These are phyloP conservation scores for Tachypleus tridentatus DNA, from an alignment of 1,140 invertebrate species.

Conservation along the genomic window DNA sequence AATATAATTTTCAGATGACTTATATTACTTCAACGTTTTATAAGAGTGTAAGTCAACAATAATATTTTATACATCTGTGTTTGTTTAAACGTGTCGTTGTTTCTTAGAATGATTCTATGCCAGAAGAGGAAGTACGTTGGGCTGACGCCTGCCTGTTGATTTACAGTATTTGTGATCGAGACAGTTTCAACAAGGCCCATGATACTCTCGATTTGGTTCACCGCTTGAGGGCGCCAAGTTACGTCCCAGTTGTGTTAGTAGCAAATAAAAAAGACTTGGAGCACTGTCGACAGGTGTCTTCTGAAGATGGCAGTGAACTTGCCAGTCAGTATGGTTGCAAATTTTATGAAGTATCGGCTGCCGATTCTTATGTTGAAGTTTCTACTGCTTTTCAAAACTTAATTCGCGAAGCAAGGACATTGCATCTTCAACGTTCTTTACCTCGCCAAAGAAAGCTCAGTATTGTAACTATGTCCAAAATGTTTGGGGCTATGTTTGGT, in stretches of 20 bases:
- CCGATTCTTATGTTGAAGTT: slow-evolving; percentile 10
- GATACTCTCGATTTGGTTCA: slow-evolving; percentile 1
- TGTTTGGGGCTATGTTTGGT: slow-evolving; percentile 8
- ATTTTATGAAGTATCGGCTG: slow-evolving; percentile 31
- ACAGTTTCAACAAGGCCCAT: slow-evolving; percentile 51
- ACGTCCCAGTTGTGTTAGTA: slow-evolving; percentile 45
- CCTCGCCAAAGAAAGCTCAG: slow-evolving; percentile 7
- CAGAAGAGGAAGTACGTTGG: slow-evolving; percentile 51
- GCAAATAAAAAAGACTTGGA: slow-evolving; percentile 65
- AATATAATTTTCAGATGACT: no score
- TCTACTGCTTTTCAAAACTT: slow-evolving; percentile 5
- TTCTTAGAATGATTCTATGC: slow-evolving; percentile 24
- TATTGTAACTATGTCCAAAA: slow-evolving; percentile 9
- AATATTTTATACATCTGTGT: no score
- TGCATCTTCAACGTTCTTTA: not conserved
- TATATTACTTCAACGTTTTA: no score
- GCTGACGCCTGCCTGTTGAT: slow-evolving; percentile 63
- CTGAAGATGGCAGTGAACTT: slow-evolving; percentile 37
- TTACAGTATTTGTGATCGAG: slow-evolving; percentile 59
- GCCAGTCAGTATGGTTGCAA: slow-evolving; percentile 31
- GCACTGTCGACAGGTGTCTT: slow-evolving; percentile 48
- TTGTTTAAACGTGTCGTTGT: no score
- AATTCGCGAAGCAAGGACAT: slow-evolving; percentile 1
- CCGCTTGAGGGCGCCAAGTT: not conserved
- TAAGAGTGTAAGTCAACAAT: no score